Evolutionary conservation across 2,888 invertebrate genomes (phyloP).

Genomic region (Resseliella maxima): DNA sequence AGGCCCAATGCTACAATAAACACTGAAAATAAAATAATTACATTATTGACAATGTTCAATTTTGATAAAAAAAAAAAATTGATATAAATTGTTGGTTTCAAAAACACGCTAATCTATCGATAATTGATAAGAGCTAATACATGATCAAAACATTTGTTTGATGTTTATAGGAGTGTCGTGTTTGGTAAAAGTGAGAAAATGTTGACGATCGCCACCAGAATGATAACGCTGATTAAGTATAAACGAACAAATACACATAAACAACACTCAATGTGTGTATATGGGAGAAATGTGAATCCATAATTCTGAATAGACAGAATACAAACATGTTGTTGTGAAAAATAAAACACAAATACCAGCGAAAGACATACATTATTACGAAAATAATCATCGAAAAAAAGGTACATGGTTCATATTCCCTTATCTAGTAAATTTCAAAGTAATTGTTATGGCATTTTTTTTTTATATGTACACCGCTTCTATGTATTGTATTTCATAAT

Average conservation of each 20-base stretch:
- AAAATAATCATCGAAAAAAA: neutral
- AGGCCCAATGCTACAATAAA: neutral
- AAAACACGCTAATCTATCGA: neutral
- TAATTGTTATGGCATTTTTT: neutral
- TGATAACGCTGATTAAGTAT: neutral
- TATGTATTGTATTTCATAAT: too few species aligned
- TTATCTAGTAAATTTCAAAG: constrained; percentile 24
- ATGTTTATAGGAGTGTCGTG: too few species aligned
- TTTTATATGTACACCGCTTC: neutral
- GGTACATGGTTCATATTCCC: neutral
- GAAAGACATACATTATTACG: too few species aligned
- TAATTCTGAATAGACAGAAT: neutral
- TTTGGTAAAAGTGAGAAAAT: too few species aligned
- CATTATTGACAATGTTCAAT: neutral
- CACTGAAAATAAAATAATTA: constrained; percentile 17
- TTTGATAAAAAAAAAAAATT: neutral
- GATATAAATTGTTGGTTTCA: neutral
- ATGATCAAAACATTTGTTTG: neutral
- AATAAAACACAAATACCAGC: neutral
- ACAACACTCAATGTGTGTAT: too few species aligned
- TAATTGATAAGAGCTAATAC: neutral
- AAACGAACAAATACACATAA: neutral
- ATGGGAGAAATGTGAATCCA: neutral
- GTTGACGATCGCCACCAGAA: neutral
- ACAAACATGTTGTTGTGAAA: neutral